Evolutionary conservation across 2,797 vertebrate genomes (phyloP), one percentile per base, ranked within the genome.

Genomic region (Artibeus lituratus): DNA sequence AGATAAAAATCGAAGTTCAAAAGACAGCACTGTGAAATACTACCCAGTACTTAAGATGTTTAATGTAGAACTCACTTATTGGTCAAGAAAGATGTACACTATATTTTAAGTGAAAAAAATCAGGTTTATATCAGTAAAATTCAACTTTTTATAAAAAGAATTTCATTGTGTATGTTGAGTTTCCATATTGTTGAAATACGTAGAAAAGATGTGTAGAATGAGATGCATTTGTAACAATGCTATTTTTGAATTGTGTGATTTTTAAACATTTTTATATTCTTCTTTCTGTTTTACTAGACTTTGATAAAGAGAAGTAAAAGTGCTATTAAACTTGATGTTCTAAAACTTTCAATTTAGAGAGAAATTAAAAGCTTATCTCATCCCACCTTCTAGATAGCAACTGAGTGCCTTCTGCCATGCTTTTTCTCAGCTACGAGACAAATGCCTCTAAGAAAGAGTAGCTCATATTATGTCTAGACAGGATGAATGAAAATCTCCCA

Each of bases 221-320:
- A n/a, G 37, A 59, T 7, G n/a, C 9, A 59, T 26, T 15, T 55
- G 2, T 87, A 62, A 47, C 7, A 94, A 29, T 51, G 22, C 5
- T 42, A 29, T 62, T 39, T 24, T 70, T 65, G 29, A 78, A 6
- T 32, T 72, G 19, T 67, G 26, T 78, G 19, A 90, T 81, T 87
- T 69, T 87, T 39, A 8, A 69, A 26, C 7, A 87, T 47, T 59
- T 92, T 92, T 39, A 42, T 49, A 65, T 76, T 81, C 24, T 85
- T 78, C n/a, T 74, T 67, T 22, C 5, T 73, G 12, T 59, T 95
- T 85, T 55, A 3, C 29, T 88, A 78, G 12, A 49, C 47, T 65
- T 88, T 87, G n/a, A 85, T 85, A 57, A 94, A 77, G 7, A 90
- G 11, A 90, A 78, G 15, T 32, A 74, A 39, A 76, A 95, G 47